A percentile compares a stretch with the other conserved stretches of the same genome.
phyloP scores from a whole-genome alignment of 1,140 invertebrate species.

The Himalopsyche phryganea region DNA sequence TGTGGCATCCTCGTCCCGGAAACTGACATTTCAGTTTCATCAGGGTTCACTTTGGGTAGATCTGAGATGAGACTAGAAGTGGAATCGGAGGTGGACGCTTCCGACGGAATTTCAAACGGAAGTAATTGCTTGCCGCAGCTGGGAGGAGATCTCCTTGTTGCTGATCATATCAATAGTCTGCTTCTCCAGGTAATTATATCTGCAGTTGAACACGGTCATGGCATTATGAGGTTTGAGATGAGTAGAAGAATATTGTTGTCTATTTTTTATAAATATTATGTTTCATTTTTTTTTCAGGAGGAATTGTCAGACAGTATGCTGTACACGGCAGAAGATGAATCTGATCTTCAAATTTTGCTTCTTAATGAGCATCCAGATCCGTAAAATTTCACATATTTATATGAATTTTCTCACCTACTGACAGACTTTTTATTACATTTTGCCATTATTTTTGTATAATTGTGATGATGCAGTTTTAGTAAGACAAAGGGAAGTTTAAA shows the following conservation, averaged over 20 bases:
- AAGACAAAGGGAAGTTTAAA: too few relatives aligned
- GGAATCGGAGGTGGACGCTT: background rate
- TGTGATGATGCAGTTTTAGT: too few relatives aligned
- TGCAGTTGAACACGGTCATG: too few relatives aligned
- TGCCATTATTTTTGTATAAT: too few relatives aligned
- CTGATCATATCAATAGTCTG: slow-evolving; percentile 39
- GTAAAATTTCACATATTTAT: too few relatives aligned
- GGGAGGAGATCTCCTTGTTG: slow-evolving; percentile 24
- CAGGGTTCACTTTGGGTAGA: slow-evolving; percentile 13
- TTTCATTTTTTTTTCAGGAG: slow-evolving; percentile 38
- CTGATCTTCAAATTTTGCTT: slow-evolving; percentile 44
- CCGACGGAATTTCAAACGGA: too few relatives aligned
- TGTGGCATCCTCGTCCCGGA: slow-evolving; percentile 35
- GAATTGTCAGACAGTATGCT: slow-evolving; percentile 42
- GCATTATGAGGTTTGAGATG: too few relatives aligned
- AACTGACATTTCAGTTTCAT: slow-evolving; percentile 22
- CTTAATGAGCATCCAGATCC: slow-evolving; percentile 39
- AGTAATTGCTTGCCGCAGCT: too few relatives aligned
- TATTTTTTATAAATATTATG: too few relatives aligned
- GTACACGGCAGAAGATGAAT: slow-evolving; percentile 44
- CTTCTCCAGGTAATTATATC: slow-evolving; percentile 24
- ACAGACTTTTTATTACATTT: too few relatives aligned
- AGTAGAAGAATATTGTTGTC: too few relatives aligned
- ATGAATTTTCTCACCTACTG: too few relatives aligned
- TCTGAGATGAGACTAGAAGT: slow-evolving; percentile 7